These are phyloP conservation scores for Gallinago undulata DNA, from an alignment of 2,113 vertebrate species.

Conservation along the genomic window DNA sequence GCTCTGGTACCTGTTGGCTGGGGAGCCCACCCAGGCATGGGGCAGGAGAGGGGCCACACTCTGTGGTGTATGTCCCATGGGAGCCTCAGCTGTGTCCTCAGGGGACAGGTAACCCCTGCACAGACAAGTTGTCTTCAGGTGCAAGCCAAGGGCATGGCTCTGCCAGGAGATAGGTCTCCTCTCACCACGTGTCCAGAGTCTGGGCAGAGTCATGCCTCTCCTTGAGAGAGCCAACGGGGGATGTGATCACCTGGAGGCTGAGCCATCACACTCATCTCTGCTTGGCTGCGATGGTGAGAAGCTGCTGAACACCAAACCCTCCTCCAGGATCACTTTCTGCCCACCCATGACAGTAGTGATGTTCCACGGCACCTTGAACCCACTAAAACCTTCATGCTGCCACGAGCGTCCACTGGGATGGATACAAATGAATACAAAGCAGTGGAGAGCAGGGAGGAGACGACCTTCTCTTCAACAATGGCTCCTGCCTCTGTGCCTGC, in stretches of 20 bases:
- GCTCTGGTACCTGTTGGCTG: background rate
- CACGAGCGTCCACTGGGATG: rapidly evolving
- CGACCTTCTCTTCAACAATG: rapidly evolving
- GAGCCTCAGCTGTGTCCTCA: background rate
- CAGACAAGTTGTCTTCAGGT: background rate
- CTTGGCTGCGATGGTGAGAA: background rate
- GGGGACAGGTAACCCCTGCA: background rate
- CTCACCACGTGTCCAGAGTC: rapidly evolving
- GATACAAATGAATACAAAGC: rapidly evolving
- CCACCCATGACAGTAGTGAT: rapidly evolving
- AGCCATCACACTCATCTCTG: background rate
- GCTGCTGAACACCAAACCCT: background rate
- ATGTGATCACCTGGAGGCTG: background rate
- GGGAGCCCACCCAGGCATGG: background rate
- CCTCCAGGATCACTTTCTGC: background rate
- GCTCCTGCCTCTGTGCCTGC: background rate
- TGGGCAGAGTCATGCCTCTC: rapidly evolving
- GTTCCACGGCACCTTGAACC: background rate
- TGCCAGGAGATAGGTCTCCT: background rate
- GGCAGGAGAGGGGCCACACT: background rate
- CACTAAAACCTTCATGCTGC: rapidly evolving
- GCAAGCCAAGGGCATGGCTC: background rate
- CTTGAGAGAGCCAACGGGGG: rapidly evolving
- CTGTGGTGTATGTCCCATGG: rapidly evolving
- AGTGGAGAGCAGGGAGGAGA: background rate